Conservation (phyloP, 2,888 invertebrate genomes). For the Erebia epiphron region DNA sequence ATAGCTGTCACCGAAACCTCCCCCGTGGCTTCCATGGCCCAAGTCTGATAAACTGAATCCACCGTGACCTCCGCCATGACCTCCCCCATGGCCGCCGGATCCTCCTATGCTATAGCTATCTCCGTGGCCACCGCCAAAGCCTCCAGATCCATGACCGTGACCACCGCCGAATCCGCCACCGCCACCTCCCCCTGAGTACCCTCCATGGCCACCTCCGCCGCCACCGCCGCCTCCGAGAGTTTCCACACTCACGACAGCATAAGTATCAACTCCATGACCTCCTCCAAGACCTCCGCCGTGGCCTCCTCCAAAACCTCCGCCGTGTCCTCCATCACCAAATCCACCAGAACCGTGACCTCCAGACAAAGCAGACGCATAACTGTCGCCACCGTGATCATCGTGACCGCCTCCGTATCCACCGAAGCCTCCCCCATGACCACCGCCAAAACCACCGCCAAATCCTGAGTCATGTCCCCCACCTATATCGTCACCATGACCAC, state of each 20-base stretch:
- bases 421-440: constrained; percentile 47
- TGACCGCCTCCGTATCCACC: constrained; percentile 40
- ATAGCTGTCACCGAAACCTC: constrained; percentile 65
- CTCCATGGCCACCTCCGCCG: constrained; percentile 42
- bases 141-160: constrained; percentile 7
- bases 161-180: constrained; percentile 15
- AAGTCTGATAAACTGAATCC: constrained; percentile 38
- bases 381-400: constrained; percentile 43
- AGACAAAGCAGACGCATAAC: constrained; percentile 32
- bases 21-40: constrained; percentile 48
- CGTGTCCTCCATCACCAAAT: constrained; percentile 30
- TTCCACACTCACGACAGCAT: constrained; percentile 41
- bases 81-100: constrained; percentile 26
- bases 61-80: constrained; percentile 41
- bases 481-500: constrained; percentile 40
- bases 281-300: constrained; percentile 42
- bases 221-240: constrained; percentile 32
- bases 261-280: constrained; percentile 35
- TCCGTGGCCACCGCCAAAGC: constrained; percentile 26
- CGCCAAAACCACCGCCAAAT: constrained; percentile 47
- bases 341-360: constrained; percentile 36
- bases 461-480: constrained; percentile 47
- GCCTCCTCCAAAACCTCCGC: constrained; percentile 25
- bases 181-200: constrained; percentile 40
- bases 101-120: constrained; percentile 36